phyloP scores from a whole-genome alignment of 2,888 invertebrate genomes.

The Drosophila cracens region DNA sequence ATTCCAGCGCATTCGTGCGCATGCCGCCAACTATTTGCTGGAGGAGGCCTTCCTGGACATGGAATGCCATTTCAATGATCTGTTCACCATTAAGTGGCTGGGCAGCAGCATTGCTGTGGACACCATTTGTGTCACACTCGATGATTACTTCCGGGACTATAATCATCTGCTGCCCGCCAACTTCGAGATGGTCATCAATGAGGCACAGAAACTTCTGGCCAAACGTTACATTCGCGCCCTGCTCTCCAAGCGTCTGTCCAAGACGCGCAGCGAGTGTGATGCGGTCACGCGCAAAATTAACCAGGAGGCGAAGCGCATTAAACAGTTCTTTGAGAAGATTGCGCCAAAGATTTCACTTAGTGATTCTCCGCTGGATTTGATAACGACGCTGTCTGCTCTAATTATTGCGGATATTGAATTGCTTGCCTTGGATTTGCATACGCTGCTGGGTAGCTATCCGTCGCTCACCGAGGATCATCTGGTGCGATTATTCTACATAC shows the following conservation, averaged over 20 bases:
- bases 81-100: conserved; percentile 95
- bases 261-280: conserved; percentile 93
- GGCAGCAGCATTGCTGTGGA: conserved; percentile 90
- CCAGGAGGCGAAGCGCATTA: conserved; percentile 93
- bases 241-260: conserved; percentile 93
- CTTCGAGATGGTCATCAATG: conserved; percentile 94
- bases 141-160: conserved; percentile 98
- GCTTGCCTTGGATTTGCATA: conserved; percentile 95
- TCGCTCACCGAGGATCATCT: conserved; percentile 96
- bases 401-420: conserved; percentile 97
- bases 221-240: conserved; percentile 96
- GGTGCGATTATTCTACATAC: conserved; percentile 91
- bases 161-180: conserved; percentile 94
- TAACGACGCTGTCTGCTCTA: conserved; percentile 94
- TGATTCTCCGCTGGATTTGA: conserved; percentile 93
- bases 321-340: conserved; percentile 91
- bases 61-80: conserved; percentile 94
- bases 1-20: conserved; percentile 91
- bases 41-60: conserved; percentile 98
- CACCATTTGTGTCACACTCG: conserved; percentile 97
- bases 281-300: conserved; percentile 93
- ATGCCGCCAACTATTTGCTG: conserved; percentile 91
- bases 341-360: conserved; percentile 88
- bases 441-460: conserved; percentile 93
- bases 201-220: conserved; percentile 94